Evolutionary conservation across 2,113 vertebrate species (phyloP).

Genomic region (Phycodurus eques): DNA sequence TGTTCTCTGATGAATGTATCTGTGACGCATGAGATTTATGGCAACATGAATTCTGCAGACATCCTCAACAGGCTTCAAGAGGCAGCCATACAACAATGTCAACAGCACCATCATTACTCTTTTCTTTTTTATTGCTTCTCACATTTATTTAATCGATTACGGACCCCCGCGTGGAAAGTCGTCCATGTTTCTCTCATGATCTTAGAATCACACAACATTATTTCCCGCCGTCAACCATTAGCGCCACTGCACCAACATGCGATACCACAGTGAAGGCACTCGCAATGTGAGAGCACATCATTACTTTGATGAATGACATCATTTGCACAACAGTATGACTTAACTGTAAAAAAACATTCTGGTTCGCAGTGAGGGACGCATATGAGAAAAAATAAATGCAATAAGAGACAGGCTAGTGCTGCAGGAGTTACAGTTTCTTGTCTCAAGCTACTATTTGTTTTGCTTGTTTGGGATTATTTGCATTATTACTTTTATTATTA

Average conservation of each 20-base stretch:
- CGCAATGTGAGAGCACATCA: constrained; percentile 16
- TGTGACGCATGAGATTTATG: constrained; percentile 56
- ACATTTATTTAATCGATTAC: constrained; percentile 27
- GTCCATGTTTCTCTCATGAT: constrained; percentile 46
- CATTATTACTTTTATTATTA: constrained; percentile 9
- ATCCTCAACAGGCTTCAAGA: constrained; percentile 65
- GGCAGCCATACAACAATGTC: constrained; percentile 49
- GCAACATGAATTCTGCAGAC: constrained; percentile 53
- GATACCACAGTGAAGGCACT: constrained; percentile 45
- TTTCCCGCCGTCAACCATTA: constrained; percentile 48
- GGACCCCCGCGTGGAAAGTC: constrained; percentile 43
- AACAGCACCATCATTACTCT: constrained; percentile 41
- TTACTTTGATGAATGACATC: constrained; percentile 52
- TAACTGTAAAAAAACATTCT: constrained; percentile 10
- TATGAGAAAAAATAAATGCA: constrained; percentile 19
- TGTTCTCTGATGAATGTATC: constrained; percentile 54
- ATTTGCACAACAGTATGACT: constrained; percentile 39
- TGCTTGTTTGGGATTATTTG: constrained; percentile 18
- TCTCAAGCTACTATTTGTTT: constrained; percentile 2
- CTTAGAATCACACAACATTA: constrained; percentile 43
- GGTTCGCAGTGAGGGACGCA: constrained; percentile 17
- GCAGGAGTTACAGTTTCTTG: constrained; percentile 1
- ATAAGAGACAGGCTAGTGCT: constrained; percentile 11
- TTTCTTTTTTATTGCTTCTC: constrained; percentile 15
- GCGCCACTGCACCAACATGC: constrained; percentile 51